phyloP scores from a whole-genome alignment of 2,113 vertebrate genomes.

The Pogonocichla stellata region DNA sequence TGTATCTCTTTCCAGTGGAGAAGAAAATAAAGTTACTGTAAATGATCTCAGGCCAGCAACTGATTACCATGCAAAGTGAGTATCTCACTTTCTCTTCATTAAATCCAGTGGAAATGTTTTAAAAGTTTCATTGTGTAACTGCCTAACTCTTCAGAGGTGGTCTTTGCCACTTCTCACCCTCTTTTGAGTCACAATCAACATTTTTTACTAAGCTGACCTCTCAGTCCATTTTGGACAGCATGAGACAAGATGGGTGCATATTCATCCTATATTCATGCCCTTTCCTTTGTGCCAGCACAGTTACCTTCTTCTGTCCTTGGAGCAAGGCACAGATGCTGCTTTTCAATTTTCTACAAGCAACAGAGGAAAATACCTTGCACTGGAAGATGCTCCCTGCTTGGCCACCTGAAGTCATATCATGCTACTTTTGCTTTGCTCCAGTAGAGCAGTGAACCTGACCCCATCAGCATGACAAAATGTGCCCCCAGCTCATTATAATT shows the following conservation, averaged over 20 bases:
- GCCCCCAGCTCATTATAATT: background rate
- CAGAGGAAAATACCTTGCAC: background rate
- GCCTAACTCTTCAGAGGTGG: background rate
- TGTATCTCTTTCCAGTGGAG: conserved; percentile 76
- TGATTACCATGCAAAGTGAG: conserved; percentile 94
- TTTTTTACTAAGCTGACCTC: background rate
- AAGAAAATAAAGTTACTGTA: conserved; percentile 87
- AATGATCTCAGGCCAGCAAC: conserved; percentile 93
- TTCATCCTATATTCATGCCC: background rate
- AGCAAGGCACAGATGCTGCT: background rate
- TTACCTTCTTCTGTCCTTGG: background rate
- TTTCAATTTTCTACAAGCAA: background rate
- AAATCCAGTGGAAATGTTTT: background rate
- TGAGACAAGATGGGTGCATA: background rate
- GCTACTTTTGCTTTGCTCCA: background rate
- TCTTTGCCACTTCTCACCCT: background rate
- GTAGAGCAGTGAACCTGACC: background rate
- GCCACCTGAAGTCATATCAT: background rate
- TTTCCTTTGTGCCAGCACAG: background rate
- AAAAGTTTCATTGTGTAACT: background rate
- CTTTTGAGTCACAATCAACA: background rate
- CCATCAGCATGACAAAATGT: background rate
- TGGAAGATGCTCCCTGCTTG: background rate
- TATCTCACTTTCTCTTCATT: background rate
- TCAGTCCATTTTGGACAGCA: background rate